A percentile compares a stretch with the other conserved stretches of the same genome.
phyloP scores from a whole-genome alignment of 1,140 invertebrate species.

The Conus ventricosus region DNA sequence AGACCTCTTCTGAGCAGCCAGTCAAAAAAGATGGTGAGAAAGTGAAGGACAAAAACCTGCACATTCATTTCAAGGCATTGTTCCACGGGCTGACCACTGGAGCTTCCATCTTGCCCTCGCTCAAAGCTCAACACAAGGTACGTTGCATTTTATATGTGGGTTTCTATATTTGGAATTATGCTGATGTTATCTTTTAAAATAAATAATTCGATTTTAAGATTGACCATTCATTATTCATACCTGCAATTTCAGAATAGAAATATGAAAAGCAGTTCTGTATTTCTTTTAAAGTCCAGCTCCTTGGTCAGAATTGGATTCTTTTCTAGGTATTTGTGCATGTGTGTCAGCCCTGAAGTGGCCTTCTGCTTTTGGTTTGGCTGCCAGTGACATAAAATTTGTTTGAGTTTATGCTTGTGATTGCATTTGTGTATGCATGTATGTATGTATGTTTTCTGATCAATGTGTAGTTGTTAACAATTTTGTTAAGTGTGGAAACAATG shows the following conservation, averaged over 20 bases:
- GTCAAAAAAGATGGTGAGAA: conserved; percentile 32
- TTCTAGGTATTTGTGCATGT: not conserved
- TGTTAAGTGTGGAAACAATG: no score
- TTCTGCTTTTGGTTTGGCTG: no score
- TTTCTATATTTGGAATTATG: conserved; percentile 27
- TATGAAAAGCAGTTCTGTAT: no score
- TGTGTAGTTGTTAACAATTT: no score
- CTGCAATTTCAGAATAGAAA: no score
- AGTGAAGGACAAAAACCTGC: conserved; percentile 36
- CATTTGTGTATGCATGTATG: no score
- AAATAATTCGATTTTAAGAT: not conserved
- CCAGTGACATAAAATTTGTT: no score
- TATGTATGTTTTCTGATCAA: no score
- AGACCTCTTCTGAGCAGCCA: conserved; percentile 17
- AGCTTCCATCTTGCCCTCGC: conserved; percentile 93
- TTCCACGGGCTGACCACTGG: conserved; percentile 89
- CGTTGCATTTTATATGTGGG: not conserved
- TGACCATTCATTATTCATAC: not conserved
- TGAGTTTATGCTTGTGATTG: no score
- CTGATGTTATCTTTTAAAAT: not conserved
- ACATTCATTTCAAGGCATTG: conserved; percentile 75
- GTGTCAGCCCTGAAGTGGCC: no score
- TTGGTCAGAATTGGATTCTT: not conserved
- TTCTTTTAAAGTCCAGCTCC: no score
- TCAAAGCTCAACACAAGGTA: conserved; percentile 91